phyloP scores from a whole-genome alignment of 2,797 vertebrate species.

The Gephyroberyx darwinii region DNA sequence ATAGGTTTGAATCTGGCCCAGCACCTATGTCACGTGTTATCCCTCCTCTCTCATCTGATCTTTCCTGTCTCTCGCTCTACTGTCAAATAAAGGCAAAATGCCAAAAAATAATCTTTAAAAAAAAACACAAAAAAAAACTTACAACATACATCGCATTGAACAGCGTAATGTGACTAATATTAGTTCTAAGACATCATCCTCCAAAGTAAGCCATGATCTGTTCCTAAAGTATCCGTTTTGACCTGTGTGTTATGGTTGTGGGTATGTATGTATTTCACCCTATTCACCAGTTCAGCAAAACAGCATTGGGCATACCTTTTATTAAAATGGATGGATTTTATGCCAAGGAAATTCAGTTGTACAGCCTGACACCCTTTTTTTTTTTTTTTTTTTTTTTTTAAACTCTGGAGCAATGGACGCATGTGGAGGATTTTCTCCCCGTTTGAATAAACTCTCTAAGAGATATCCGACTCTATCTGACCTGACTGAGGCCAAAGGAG shows the following conservation, averaged over 20 bases:
- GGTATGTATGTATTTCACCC: slow-evolving; percentile 34
- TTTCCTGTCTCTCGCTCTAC: no score
- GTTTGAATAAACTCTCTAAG: slow-evolving; percentile 44
- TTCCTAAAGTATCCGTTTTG: slow-evolving; percentile 20
- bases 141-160: slow-evolving; percentile 39
- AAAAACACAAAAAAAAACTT: no score
- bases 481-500: slow-evolving; percentile 64
- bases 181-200: slow-evolving; percentile 27
- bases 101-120: no score
- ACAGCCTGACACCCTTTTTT: slow-evolving; percentile 29
- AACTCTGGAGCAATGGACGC: slow-evolving; percentile 50
- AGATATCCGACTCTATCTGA: slow-evolving; percentile 45
- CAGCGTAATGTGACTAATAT: slow-evolving; percentile 43
- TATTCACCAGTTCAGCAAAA: slow-evolving; percentile 26
- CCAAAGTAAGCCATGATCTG: slow-evolving; percentile 10
- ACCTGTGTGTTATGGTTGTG: slow-evolving; percentile 38
- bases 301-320: slow-evolving; percentile 31
- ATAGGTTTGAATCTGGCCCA: no score
- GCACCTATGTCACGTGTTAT: no score
- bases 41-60: no score
- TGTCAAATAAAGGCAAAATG: no score
- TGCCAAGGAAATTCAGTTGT: slow-evolving; percentile 62
- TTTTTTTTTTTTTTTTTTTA: slow-evolving; percentile 51
- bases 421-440: slow-evolving; percentile 50
- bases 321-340: slow-evolving; percentile 59